These are phyloP conservation scores for Cephalophus harveyi DNA, from an alignment of 2,113 vertebrate species.

Conservation along the genomic window DNA sequence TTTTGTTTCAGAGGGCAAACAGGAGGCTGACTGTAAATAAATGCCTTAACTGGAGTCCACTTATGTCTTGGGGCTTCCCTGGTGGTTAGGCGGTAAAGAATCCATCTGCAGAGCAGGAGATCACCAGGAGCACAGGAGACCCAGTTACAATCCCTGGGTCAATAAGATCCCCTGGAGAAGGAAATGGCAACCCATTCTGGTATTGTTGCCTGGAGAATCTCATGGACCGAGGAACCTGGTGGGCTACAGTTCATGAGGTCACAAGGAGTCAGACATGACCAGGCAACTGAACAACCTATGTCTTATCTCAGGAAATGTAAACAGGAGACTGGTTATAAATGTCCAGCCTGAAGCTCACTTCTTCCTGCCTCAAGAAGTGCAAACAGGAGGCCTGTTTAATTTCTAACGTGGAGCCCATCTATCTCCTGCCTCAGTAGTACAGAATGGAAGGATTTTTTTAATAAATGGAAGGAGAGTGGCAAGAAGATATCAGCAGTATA, in stretches of 20 bases:
- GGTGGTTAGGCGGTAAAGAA: not conserved
- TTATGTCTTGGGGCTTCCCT: not conserved
- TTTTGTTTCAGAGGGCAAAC: not conserved
- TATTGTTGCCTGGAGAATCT: not conserved
- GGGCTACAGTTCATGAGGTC: not conserved
- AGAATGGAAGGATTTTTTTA: not conserved
- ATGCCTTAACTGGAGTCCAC: not conserved
- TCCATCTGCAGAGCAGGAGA: not conserved
- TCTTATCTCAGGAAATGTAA: not conserved
- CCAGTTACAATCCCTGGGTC: not conserved
- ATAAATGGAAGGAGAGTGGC: not conserved
- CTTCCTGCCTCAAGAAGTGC: not conserved
- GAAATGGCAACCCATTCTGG: not conserved
- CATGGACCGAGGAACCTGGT: not conserved
- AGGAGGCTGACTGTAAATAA: not conserved
- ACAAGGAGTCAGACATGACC: not conserved
- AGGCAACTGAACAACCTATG: not conserved
- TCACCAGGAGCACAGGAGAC: not conserved
- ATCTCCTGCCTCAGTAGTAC: not conserved
- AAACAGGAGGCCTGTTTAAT: not conserved
- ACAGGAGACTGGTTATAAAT: not conserved
- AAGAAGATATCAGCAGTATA: not conserved
- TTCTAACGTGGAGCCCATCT: not conserved
- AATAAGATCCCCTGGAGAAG: not conserved
- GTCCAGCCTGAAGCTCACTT: not conserved